Percentiles rank a stretch among this genome's conserved stretches.
These are phyloP conservation scores for Ovis aries DNA, from an alignment of 2,113 vertebrate genomes.

Conservation along the genomic window DNA sequence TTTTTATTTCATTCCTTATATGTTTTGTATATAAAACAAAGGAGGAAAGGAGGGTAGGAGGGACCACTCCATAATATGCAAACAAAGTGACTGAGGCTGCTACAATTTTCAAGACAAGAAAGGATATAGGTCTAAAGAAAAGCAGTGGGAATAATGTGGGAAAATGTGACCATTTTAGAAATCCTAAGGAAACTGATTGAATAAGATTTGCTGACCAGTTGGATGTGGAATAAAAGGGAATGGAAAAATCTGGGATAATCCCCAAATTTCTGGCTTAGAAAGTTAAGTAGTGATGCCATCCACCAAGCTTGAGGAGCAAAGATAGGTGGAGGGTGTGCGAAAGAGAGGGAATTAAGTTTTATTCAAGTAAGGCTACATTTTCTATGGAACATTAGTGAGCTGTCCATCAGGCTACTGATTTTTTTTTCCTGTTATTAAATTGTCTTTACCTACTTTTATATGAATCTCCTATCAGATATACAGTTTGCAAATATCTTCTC, in stretches of 20 bases:
- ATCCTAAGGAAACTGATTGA: neutral
- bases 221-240: neutral
- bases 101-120: neutral
- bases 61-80: neutral
- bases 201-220: neutral
- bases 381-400: neutral
- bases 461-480: neutral
- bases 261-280: neutral
- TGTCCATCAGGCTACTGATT: neutral
- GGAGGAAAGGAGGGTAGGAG: neutral
- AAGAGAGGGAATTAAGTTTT: neutral
- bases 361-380: neutral
- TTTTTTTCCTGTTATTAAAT: neutral
- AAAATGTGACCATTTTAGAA: neutral
- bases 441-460: neutral
- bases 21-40: neutral
- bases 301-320: neutral
- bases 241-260: neutral
- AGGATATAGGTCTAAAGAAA: neutral
- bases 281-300: neutral
- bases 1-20: neutral
- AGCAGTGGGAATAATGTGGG: neutral
- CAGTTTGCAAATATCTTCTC: neutral
- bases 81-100: neutral
- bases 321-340: neutral